phyloP scores from a whole-genome alignment of 2,888 invertebrate genomes.

The Athrips mouffetella region DNA sequence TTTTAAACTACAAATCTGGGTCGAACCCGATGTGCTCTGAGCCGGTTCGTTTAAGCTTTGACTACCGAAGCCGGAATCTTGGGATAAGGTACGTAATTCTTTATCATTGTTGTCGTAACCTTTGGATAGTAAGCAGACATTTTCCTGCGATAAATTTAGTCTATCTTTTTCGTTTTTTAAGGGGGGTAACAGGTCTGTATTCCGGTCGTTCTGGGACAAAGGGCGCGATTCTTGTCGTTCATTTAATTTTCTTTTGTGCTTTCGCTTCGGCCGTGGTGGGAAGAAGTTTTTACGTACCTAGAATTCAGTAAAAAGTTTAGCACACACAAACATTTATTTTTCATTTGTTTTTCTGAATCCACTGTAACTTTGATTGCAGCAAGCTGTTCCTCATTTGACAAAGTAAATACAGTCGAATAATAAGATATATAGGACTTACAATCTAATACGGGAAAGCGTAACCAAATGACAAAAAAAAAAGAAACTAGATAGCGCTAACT shows the following conservation, averaged over 20 bases:
- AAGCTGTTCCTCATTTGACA: too few species aligned
- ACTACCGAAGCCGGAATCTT: conserved; percentile 58
- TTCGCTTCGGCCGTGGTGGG: conserved; percentile 81
- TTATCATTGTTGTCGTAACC: too few species aligned
- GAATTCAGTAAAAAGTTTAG: conserved; percentile 31
- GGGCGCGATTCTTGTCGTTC: conserved; percentile 30
- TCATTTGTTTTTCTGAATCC: background rate
- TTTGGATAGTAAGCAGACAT: too few species aligned
- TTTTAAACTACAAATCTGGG: conserved; percentile 30
- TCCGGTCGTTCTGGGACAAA: conserved; percentile 47
- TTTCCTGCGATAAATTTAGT: too few species aligned
- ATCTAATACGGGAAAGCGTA: too few species aligned
- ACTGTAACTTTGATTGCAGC: too few species aligned
- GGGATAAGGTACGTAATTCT: conserved; percentile 36
- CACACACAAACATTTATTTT: background rate
- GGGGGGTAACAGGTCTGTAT: background rate
- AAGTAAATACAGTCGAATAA: too few species aligned
- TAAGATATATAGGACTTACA: too few species aligned
- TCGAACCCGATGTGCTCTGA: background rate
- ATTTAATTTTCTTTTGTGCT: conserved; percentile 39
- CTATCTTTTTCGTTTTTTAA: background rate
- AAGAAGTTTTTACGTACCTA: conserved; percentile 83
- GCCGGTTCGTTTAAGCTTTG: conserved; percentile 35
- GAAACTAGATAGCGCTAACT: too few species aligned
- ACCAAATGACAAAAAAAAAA: too few species aligned